Conservation (phyloP, 2,113 vertebrate species). For the Psittacus erithacus region DNA sequence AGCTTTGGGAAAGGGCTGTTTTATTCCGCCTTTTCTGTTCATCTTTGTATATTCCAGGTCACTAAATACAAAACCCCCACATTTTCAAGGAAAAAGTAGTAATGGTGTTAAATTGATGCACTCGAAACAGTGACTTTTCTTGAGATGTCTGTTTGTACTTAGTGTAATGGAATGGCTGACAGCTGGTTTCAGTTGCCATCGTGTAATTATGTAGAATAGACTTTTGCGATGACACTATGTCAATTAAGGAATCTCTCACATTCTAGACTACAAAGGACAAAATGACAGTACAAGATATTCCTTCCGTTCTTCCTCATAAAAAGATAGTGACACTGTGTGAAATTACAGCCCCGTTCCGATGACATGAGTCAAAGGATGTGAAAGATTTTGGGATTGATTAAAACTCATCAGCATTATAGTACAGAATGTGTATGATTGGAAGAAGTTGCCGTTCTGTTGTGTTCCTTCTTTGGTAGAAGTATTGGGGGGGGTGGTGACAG, state of each 20-base stretch:
- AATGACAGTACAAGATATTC: slow-evolving; percentile 64
- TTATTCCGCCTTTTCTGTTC: slow-evolving; percentile 44
- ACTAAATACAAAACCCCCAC: background rate
- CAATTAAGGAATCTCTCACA: slow-evolving; percentile 68
- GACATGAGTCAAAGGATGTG: slow-evolving; percentile 66
- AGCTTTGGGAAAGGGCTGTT: slow-evolving; percentile 27
- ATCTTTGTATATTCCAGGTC: slow-evolving; percentile 50
- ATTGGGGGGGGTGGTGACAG: background rate
- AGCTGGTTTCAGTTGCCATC: slow-evolving; percentile 70
- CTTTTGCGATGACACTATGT: slow-evolving; percentile 63
- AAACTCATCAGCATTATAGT: slow-evolving; percentile 61
- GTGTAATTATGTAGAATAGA: slow-evolving; percentile 66
- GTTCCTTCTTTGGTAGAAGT: background rate
- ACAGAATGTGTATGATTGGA: slow-evolving; percentile 47
- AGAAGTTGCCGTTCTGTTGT: slow-evolving; percentile 18
- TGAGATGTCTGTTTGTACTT: slow-evolving; percentile 67
- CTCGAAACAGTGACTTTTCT: slow-evolving; percentile 54
- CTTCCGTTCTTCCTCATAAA: slow-evolving; percentile 56
- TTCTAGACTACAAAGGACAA: slow-evolving; percentile 70
- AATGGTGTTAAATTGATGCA: slow-evolving; percentile 59
- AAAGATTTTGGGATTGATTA: slow-evolving; percentile 64
- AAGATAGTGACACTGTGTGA: slow-evolving; percentile 62
- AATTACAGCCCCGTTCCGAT: slow-evolving; percentile 58
- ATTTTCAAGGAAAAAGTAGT: slow-evolving; percentile 52
- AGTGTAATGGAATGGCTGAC: slow-evolving; percentile 66